Conservation (phyloP, 2,797 vertebrate species). For the Cynopterus sphinx region DNA sequence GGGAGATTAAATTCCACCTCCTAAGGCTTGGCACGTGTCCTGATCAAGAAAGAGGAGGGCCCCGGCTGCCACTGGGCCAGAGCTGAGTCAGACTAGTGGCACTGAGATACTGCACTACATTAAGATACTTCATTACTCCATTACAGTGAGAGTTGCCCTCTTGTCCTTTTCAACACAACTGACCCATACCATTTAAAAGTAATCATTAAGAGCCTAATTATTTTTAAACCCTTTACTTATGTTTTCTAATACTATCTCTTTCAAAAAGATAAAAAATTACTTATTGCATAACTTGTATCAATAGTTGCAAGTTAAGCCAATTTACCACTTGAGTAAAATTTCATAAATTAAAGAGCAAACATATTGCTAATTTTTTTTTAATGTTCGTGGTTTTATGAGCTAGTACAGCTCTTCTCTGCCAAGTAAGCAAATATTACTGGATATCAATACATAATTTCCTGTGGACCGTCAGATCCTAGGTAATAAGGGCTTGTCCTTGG, state of each 20-base stretch:
- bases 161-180: neutral
- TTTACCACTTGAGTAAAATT: constrained; percentile 1
- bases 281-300: neutral
- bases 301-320: neutral
- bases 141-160: neutral
- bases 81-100: neutral
- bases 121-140: neutral
- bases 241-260: neutral
- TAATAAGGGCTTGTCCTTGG: neutral
- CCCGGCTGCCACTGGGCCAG: neutral
- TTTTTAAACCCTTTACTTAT: neutral
- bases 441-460: neutral
- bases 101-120: neutral
- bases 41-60: neutral
- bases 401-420: neutral
- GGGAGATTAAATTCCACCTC: constrained; percentile 2
- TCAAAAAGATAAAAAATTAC: neutral
- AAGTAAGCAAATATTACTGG: neutral
- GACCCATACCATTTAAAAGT: neutral
- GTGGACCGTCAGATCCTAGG: neutral
- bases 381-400: neutral
- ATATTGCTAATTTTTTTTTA: neutral
- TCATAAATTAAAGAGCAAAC: neutral
- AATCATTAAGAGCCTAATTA: neutral
- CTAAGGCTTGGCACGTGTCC: neutral